phyloP scores from a whole-genome alignment of 2,888 invertebrate genomes.

The Seira musarum region DNA sequence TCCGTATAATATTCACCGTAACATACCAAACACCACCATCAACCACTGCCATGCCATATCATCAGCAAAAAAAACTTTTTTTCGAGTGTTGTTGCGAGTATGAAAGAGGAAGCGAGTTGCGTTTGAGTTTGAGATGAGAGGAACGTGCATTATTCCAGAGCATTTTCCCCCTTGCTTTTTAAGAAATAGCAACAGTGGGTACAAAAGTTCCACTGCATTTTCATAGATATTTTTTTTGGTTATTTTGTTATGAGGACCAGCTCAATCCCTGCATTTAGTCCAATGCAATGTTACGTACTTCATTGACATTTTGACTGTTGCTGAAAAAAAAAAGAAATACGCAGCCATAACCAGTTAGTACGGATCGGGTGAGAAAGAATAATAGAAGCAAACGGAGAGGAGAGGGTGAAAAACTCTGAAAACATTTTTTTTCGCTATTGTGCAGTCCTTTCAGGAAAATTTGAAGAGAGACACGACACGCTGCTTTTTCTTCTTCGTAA shows the following conservation, averaged over 20 bases:
- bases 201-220: conserved; percentile 10
- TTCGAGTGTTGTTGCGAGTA: no score
- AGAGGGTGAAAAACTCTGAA: conserved; percentile 9
- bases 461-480: no score
- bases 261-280: no score
- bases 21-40: conserved; percentile 7
- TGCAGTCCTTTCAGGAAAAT: no score
- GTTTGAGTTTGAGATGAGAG: no score
- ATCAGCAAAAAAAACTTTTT: no score
- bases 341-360: no score
- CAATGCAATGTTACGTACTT: neutral
- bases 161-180: no score
- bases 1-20: conserved; percentile 13
- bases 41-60: no score
- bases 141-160: no score
- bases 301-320: conserved; percentile 45
- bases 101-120: conserved; percentile 13
- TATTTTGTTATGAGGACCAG: neutral
- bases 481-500: no score
- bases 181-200: conserved; percentile 56
- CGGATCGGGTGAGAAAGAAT: neutral
- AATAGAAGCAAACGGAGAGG: conserved; percentile 17
- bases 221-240: no score
- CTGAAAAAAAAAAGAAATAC: conserved; percentile 15
- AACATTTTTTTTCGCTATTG: conserved; percentile 5